These are phyloP conservation scores for Poeciliopsis presidionis DNA, from an alignment of 2,797 vertebrate species.

Conservation along the genomic window DNA sequence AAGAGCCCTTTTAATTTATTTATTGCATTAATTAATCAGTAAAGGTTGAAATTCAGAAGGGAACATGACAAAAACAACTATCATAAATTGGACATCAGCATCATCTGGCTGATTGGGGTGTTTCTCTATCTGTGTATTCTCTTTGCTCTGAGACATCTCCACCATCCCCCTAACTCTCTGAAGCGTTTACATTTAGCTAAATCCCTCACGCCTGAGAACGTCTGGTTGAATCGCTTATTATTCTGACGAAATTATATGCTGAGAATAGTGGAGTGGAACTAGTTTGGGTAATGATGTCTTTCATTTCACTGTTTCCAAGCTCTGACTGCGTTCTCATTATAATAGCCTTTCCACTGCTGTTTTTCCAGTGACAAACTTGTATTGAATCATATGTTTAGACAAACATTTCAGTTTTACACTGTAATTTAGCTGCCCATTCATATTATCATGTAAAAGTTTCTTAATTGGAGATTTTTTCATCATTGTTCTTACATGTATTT, in stretches of 20 bases:
- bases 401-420: neutral
- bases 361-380: neutral
- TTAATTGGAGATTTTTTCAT: neutral
- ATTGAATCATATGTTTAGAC: neutral
- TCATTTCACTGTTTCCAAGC: slow-evolving; percentile 34
- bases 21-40: slow-evolving; percentile 71
- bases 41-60: slow-evolving; percentile 49
- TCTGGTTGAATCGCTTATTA: slow-evolving; percentile 56
- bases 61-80: slow-evolving; percentile 58
- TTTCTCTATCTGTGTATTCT: slow-evolving; percentile 64
- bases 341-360: neutral
- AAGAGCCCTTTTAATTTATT: slow-evolving; percentile 61
- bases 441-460: neutral
- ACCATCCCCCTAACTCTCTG: slow-evolving; percentile 23
- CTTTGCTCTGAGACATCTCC: slow-evolving; percentile 60
- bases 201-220: slow-evolving; percentile 46
- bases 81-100: slow-evolving; percentile 44
- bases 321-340: slow-evolving; percentile 1
- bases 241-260: slow-evolving; percentile 53
- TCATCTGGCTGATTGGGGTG: slow-evolving; percentile 66
- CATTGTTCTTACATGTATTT: neutral
- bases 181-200: slow-evolving; percentile 39
- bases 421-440: neutral
- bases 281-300: slow-evolving; percentile 26
- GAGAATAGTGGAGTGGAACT: slow-evolving; percentile 21